These are phyloP conservation scores for Aquatica leii DNA, from an alignment of 2,888 invertebrate genomes.

Conservation along the genomic window DNA sequence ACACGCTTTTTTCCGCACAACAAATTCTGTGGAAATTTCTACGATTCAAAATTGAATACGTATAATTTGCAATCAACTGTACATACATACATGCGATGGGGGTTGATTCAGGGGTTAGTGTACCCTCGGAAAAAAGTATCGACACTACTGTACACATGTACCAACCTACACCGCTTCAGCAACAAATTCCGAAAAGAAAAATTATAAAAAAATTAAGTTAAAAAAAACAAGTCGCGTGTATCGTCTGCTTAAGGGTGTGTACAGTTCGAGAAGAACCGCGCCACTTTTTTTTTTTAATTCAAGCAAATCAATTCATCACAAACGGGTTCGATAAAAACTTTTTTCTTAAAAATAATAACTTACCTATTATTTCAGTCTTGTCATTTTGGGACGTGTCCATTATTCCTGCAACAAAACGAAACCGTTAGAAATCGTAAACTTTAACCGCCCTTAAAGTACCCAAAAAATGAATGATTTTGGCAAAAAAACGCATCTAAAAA, in stretches of 20 bases:
- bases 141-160: slow-evolving; percentile 33
- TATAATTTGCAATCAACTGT: slow-evolving; percentile 42
- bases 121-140: slow-evolving; percentile 42
- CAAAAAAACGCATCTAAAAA: too few relatives aligned
- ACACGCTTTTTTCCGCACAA: slow-evolving; percentile 21
- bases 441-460: too few relatives aligned
- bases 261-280: slow-evolving; percentile 9
- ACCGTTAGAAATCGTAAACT: neutral
- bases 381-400: slow-evolving; percentile 9
- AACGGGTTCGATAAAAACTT: slow-evolving; percentile 29
- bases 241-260: too few relatives aligned
- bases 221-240: slow-evolving; percentile 28
- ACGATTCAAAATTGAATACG: slow-evolving; percentile 29
- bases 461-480: too few relatives aligned
- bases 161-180: slow-evolving; percentile 8
- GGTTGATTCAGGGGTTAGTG: slow-evolving; percentile 42
- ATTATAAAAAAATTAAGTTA: slow-evolving; percentile 31
- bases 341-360: slow-evolving; percentile 3
- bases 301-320: slow-evolving; percentile 33
- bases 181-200: slow-evolving; percentile 2
- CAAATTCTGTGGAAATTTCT: slow-evolving; percentile 20
- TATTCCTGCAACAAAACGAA: slow-evolving; percentile 18
- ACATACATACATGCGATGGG: slow-evolving; percentile 29
- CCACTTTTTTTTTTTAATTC: slow-evolving; percentile 34
- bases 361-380: slow-evolving; percentile 8